Evolutionary conservation across 2,888 invertebrate species (phyloP), one percentile per base, ranked within the genome.

Genomic region (Altica lythri): DNA sequence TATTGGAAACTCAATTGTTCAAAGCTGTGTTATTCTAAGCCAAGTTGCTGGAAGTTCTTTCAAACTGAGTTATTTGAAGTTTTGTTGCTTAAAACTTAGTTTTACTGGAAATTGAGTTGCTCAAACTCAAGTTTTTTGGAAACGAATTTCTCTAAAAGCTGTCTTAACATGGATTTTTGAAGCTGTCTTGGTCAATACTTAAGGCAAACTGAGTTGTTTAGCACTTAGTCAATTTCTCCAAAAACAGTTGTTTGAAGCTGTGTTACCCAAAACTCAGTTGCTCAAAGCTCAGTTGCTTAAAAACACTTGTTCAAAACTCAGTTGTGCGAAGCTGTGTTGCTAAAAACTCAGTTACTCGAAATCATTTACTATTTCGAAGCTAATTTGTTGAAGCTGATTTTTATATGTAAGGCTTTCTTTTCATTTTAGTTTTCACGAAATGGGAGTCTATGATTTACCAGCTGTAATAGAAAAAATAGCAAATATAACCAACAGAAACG

Each of bases 361-460:
- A 8, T 22, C 22, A 4, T 8, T 22, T 8, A 5, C 8, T 4
- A 8, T 22, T 5, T 22, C 4, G 8, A 22, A 22, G 4, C 8
- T 8, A 8, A 22, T 22, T 8, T 22, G 22, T 22, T 22, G 32
- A 6, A 5, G 32, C 4, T 5, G 4, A 6, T 12, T 32, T 32
- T n/a, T 10, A 5, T n/a, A 32, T 16, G 6, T 30, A 2, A 45
- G 22, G 9, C 29, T 22, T 6, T 37, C 35, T 30, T 25, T 8
- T 46, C 30, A 5, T 53, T 62, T 34, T 48, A 92, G 92, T 62
- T 94, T 89, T 80, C 89, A 94, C 67, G 92, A 95, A 72, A 89
- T 92, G 75, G 92, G 89, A 0, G 72, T 84, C 27, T 84, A 88
- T 69, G 95, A 96, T 75, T 70, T 95, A 43, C 92, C 95, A 6